phyloP scores from a whole-genome alignment of 2,797 vertebrate species.

The Hapalemur alaotrensis region DNA sequence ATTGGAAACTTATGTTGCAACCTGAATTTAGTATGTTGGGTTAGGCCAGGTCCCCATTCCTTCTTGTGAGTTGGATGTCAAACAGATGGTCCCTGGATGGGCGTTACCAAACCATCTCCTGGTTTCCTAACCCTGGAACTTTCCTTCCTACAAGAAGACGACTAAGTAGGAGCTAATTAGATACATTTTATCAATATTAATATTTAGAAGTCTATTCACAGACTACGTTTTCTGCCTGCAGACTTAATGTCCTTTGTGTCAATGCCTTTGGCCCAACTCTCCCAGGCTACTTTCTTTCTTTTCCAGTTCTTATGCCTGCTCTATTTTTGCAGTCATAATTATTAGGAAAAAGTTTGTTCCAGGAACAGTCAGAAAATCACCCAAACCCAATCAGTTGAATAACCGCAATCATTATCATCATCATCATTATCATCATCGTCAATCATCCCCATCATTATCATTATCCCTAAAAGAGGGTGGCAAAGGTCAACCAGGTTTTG shows the following conservation, averaged over 20 bases:
- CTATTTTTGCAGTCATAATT: conserved; percentile 17
- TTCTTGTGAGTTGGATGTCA: not conserved
- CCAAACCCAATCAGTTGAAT: conserved; percentile 39
- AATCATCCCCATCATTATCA: not conserved
- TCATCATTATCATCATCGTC: not conserved
- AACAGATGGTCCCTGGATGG: not conserved
- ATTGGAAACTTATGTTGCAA: not conserved
- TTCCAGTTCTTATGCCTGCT: conserved; percentile 15
- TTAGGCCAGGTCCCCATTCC: not conserved
- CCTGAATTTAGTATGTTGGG: not conserved
- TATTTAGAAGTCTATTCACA: not conserved
- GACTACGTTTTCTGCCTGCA: conserved; percentile 7
- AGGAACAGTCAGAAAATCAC: conserved; percentile 53
- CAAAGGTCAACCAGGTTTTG: conserved; percentile 44
- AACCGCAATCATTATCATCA: not conserved
- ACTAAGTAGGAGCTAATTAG: not conserved
- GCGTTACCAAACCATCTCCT: not conserved
- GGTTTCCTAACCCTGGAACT: not conserved
- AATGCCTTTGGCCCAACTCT: not conserved
- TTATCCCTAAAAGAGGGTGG: not conserved
- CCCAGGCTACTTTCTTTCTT: conserved; percentile 21
- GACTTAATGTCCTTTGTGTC: not conserved
- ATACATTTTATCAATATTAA: not conserved
- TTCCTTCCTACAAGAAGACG: not conserved
- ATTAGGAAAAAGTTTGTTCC: conserved; percentile 40